These are phyloP conservation scores for Larimichthys crocea DNA, from an alignment of 2,113 vertebrate species.

Conservation along the genomic window DNA sequence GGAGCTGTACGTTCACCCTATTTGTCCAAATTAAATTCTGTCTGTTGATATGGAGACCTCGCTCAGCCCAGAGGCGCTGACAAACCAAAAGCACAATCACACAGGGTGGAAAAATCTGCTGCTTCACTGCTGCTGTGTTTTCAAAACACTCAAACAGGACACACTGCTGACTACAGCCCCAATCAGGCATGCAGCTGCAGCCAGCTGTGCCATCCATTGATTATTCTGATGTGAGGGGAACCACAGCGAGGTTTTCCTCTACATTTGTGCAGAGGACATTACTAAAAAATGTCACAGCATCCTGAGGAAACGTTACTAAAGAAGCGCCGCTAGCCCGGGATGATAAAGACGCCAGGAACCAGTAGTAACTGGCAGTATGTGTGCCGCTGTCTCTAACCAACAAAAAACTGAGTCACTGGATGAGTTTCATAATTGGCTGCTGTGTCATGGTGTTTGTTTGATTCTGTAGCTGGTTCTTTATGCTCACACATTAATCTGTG, in stretches of 20 bases:
- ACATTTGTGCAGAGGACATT: not conserved
- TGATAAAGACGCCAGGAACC: not conserved
- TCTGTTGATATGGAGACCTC: slow-evolving; percentile 17
- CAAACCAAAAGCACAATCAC: slow-evolving; percentile 29
- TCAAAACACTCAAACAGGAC: slow-evolving; percentile 6
- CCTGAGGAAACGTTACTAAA: not conserved
- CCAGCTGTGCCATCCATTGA: slow-evolving; percentile 8
- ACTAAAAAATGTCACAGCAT: not conserved
- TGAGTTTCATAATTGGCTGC: not conserved
- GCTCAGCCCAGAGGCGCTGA: slow-evolving; percentile 29
- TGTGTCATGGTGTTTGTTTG: not conserved
- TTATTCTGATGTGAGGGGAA: not conserved
- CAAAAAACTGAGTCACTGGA: not conserved
- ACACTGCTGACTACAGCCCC: not conserved
- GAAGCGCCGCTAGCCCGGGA: not conserved
- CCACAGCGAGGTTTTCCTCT: not conserved
- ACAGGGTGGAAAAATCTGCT: not conserved
- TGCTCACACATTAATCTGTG: not conserved
- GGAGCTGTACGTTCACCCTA: slow-evolving; percentile 39
- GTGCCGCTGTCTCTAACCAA: not conserved
- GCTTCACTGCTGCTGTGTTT: slow-evolving; percentile 20
- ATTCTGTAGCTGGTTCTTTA: not conserved
- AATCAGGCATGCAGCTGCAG: slow-evolving; percentile 21
- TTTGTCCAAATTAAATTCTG: slow-evolving; percentile 41
- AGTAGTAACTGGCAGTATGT: not conserved